Evolutionary conservation across 2,113 vertebrate genomes (phyloP).

Genomic region (Cnemophilus loriae): DNA sequence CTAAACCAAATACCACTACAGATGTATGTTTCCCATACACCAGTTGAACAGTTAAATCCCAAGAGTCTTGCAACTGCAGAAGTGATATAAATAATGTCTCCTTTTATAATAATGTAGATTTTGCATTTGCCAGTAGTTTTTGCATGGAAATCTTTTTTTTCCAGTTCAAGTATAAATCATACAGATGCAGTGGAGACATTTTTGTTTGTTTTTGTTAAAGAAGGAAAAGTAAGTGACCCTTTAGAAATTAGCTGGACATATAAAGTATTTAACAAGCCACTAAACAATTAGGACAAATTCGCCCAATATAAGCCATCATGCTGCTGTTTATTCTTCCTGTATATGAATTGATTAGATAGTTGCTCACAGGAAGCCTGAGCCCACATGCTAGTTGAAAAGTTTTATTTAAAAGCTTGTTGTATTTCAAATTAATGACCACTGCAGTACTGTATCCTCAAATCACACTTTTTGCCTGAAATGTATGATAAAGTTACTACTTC

Average conservation of each 20-base stretch:
- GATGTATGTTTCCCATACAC: not conserved
- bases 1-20: not conserved
- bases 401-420: not conserved
- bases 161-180: not conserved
- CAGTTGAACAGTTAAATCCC: not conserved
- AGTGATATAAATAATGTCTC: not conserved
- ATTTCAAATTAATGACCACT: not conserved
- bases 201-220: not conserved
- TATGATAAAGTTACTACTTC: not conserved
- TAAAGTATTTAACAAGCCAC: not conserved
- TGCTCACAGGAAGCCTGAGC: not conserved
- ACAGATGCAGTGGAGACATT: not conserved
- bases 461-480: not conserved
- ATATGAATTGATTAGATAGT: not conserved
- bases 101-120: not conserved
- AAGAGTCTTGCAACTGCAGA: not conserved
- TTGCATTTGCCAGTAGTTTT: not conserved
- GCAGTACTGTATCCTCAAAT: not conserved
- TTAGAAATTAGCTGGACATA: not conserved
- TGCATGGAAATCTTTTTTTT: not conserved
- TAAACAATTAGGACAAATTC: not conserved
- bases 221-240: not conserved
- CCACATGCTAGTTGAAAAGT: not conserved
- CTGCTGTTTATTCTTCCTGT: not conserved
- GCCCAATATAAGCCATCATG: not conserved